These are phyloP conservation scores for Drosophila parthenogenetica DNA, from an alignment of 2,888 invertebrate species.

Conservation along the genomic window DNA sequence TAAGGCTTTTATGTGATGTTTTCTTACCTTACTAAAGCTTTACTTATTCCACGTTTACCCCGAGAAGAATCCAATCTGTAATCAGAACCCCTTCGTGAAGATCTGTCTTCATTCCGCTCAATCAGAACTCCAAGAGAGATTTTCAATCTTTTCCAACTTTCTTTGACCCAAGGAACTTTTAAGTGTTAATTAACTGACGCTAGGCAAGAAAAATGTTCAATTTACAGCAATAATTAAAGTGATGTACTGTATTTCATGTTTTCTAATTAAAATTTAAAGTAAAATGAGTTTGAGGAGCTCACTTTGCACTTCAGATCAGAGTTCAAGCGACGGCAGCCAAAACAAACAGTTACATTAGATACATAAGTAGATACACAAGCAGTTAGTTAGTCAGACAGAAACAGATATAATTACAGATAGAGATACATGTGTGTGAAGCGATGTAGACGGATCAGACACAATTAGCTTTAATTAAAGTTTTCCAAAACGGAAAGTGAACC, in stretches of 20 bases:
- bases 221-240: conserved; percentile 47
- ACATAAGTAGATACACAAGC: conserved; percentile 4
- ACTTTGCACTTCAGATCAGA: conserved; percentile 38
- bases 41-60: background rate
- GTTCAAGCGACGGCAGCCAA: conserved; percentile 60
- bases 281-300: conserved; percentile 31
- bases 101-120: conserved; percentile 34
- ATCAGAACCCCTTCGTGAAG: conserved; percentile 43
- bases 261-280: conserved; percentile 57
- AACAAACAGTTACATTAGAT: conserved; percentile 44
- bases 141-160: conserved; percentile 61
- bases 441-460: conserved; percentile 53
- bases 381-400: conserved; percentile 14
- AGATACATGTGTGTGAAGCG: background rate
- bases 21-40: too few species aligned
- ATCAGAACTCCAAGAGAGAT: conserved; percentile 51
- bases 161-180: conserved; percentile 61
- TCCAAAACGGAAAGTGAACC: conserved; percentile 74
- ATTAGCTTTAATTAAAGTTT: conserved; percentile 71
- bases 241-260: conserved; percentile 59
- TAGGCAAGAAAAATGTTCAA: conserved; percentile 25
- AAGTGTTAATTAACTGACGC: conserved; percentile 1
- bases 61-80: conserved; percentile 2
- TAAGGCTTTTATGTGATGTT: too few species aligned
- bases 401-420: conserved; percentile 22